Evolutionary conservation across 2,888 invertebrate species (phyloP).

Genomic region (Prenolepis imparis): DNA sequence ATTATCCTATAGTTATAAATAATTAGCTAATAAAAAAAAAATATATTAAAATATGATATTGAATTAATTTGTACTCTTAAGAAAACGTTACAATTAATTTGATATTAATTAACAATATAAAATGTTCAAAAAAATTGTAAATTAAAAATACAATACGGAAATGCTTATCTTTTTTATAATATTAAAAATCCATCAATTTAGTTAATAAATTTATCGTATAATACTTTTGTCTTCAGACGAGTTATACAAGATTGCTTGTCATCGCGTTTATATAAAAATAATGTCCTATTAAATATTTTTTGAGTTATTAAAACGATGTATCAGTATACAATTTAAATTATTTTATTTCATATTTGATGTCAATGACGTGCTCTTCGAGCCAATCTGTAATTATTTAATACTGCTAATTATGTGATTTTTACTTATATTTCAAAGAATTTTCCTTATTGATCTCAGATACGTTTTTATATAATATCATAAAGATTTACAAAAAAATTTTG

Average conservation of each 20-base stretch:
- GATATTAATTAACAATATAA: too few relatives aligned
- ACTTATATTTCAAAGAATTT: background rate
- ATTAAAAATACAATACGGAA: background rate
- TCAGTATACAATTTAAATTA: background rate
- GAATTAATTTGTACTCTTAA: too few relatives aligned
- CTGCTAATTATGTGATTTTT: background rate
- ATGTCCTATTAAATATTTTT: background rate
- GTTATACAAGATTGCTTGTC: background rate
- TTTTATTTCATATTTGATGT: background rate
- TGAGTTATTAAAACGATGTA: background rate
- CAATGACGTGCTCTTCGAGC: constrained; percentile 59
- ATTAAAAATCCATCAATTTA: background rate
- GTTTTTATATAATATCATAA: background rate
- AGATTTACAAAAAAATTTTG: background rate
- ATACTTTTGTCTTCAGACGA: background rate
- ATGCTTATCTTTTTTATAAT: background rate
- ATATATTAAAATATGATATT: too few relatives aligned
- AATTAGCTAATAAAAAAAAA: too few relatives aligned
- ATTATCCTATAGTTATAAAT: too few relatives aligned
- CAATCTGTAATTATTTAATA: constrained; percentile 61
- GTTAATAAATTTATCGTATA: background rate
- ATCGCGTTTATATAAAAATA: too few relatives aligned
- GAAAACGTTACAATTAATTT: too few relatives aligned
- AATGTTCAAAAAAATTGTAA: too few relatives aligned
- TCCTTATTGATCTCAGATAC: background rate